These are phyloP conservation scores for Teleogryllus occipitalis DNA, from an alignment of 1,140 invertebrate genomes.

Conservation along the genomic window DNA sequence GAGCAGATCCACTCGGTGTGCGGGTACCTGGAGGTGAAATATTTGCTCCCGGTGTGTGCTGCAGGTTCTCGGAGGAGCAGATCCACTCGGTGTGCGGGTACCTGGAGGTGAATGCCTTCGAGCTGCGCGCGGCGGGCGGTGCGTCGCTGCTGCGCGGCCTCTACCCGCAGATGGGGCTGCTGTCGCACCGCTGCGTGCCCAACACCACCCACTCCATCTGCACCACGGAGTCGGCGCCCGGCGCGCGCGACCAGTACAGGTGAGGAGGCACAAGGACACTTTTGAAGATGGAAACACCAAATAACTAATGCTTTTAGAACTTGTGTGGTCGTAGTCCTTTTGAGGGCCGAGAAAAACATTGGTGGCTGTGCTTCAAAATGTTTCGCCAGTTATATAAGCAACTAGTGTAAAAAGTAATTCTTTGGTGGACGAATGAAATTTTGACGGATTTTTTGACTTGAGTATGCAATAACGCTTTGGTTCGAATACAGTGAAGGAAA, in stretches of 20 bases:
- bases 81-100: slow-evolving; percentile 29
- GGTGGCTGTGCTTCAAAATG: no score
- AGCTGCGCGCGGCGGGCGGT: slow-evolving; percentile 24
- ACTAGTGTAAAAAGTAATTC: no score
- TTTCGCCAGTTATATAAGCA: no score
- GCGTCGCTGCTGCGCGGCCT: slow-evolving; percentile 23
- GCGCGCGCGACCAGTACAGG: background rate
- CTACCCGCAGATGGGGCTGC: slow-evolving; percentile 31
- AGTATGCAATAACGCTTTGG: no score
- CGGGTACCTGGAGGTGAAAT: slow-evolving; percentile 29
- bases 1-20: slow-evolving; percentile 28
- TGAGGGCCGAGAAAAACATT: no score
- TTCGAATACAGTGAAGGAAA: no score
- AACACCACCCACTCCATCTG: slow-evolving; percentile 33
- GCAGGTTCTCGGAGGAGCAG: slow-evolving; percentile 25
- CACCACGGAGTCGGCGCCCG: slow-evolving; percentile 10
- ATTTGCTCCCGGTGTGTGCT: background rate
- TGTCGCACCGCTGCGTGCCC: slow-evolving; percentile 34
- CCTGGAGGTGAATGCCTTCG: slow-evolving; percentile 30
- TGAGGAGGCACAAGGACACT: background rate
- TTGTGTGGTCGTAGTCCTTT: no score
- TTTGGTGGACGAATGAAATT: no score
- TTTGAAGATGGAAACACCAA: no score
- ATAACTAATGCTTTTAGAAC: no score
- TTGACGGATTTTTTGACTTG: no score